A percentile compares a stretch with the other conserved stretches of the same genome.
Conservation (phyloP, 2,888 invertebrate species). For the Andrena minutula region DNA sequence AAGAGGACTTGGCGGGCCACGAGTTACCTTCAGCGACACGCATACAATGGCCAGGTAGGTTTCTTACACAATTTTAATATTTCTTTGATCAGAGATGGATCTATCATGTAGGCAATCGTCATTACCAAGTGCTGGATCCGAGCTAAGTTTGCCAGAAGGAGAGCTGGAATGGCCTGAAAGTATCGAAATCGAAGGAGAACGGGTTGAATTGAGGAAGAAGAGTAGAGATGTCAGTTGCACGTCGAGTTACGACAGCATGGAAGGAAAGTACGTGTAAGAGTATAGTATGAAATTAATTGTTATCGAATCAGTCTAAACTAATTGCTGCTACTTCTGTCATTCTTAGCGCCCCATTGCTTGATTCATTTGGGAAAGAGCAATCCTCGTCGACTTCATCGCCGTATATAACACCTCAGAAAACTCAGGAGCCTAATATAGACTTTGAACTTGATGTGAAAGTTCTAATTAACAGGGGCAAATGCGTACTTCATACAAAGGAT, state of each 20-base stretch:
- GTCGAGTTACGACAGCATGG: conserved; percentile 83
- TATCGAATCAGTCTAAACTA: not conserved
- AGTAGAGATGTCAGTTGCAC: conserved; percentile 79
- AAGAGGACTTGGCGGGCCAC: conserved; percentile 85
- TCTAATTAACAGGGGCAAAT: conserved; percentile 98
- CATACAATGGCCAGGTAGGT: conserved; percentile 86
- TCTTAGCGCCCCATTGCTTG: conserved; percentile 80
- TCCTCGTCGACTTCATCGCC: conserved; percentile 82
- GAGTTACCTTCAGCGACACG: conserved; percentile 88
- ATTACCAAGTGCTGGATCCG: conserved; percentile 91
- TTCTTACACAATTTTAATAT: conserved; percentile 10
- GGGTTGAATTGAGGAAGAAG: conserved; percentile 88
- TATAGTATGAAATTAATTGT: not conserved
- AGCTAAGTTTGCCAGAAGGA: conserved; percentile 88
- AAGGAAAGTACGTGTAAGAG: conserved; percentile 78
- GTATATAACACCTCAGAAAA: conserved; percentile 86
- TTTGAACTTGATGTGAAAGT: conserved; percentile 98
- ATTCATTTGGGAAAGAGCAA: conserved; percentile 82
- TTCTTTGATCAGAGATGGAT: not conserved
- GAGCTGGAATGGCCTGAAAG: conserved; percentile 88
- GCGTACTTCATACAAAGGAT: conserved; percentile 97
- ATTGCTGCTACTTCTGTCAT: not conserved
- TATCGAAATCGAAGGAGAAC: conserved; percentile 89
- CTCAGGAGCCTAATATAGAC: conserved; percentile 96
- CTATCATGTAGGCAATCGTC: conserved; percentile 88